Conservation (phyloP, 2,113 vertebrate species). For the Oceanodroma tethys region DNA sequence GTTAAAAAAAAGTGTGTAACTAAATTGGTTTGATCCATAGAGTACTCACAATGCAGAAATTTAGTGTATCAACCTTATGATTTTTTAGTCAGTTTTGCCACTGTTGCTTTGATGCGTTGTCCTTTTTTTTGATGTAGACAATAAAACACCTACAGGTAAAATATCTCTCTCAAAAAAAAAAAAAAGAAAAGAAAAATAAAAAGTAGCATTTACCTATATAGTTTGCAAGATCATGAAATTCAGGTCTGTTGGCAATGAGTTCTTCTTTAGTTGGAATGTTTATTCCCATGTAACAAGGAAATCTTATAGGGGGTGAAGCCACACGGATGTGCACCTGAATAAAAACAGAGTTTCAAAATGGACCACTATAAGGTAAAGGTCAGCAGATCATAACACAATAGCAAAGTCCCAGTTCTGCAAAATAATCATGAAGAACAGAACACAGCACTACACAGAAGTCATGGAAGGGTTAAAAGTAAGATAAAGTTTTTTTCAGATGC, state of each 20-base stretch:
- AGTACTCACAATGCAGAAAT: background rate
- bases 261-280: slow-evolving; percentile 99
- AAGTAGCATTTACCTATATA: slow-evolving; percentile 83
- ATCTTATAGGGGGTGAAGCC: slow-evolving; percentile 92
- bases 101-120: background rate
- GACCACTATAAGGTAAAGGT: background rate
- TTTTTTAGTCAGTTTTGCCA: background rate
- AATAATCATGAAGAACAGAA: background rate
- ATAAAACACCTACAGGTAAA: background rate
- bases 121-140: background rate
- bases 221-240: slow-evolving; percentile 90
- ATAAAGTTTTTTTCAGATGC: background rate
- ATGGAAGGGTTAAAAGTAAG: background rate
- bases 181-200: background rate
- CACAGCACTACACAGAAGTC: background rate
- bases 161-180: background rate
- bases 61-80: background rate
- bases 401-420: background rate
- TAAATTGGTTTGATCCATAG: background rate
- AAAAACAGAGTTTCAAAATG: background rate
- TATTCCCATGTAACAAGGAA: slow-evolving; percentile 98
- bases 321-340: slow-evolving; percentile 93
- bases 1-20: background rate
- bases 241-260: slow-evolving; percentile 94
- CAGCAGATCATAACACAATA: background rate